These are phyloP conservation scores for Teleogryllus occipitalis DNA, from an alignment of 1,140 invertebrate species.

Conservation along the genomic window DNA sequence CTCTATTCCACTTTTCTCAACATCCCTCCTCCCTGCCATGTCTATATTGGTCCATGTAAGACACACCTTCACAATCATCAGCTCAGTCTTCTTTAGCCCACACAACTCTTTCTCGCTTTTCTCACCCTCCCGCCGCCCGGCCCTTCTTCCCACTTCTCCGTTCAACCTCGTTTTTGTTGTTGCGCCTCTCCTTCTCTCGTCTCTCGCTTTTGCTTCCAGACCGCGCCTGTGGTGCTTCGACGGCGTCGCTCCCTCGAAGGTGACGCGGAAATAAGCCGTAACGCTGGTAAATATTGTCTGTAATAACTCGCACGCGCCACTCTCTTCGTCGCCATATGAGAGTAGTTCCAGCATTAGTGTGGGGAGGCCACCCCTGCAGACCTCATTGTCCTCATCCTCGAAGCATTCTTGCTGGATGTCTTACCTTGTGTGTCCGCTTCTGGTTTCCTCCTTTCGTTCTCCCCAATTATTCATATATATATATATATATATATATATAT, in stretches of 20 bases:
- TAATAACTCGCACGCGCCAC: background rate
- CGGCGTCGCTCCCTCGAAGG: background rate
- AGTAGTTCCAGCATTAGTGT: background rate
- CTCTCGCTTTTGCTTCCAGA: background rate
- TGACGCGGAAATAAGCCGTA: background rate
- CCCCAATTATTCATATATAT: too few species aligned
- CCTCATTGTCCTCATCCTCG: too few species aligned
- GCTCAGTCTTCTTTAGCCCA: background rate
- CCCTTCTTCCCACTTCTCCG: background rate
- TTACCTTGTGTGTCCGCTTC: too few species aligned
- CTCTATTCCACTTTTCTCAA: too few species aligned
- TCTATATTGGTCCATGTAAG: too few species aligned
- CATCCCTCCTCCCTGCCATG: too few species aligned
- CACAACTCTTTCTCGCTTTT: background rate
- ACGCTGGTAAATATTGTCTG: background rate
- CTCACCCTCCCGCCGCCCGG: background rate
- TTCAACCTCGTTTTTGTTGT: background rate
- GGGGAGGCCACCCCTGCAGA: too few species aligned
- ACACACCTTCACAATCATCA: background rate
- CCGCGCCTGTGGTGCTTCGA: background rate
- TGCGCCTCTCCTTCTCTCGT: background rate
- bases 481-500: too few species aligned
- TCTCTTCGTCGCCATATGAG: background rate
- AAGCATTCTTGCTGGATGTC: too few species aligned
- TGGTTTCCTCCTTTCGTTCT: too few species aligned